These are phyloP conservation scores for Microtus ochrogaster DNA, from an alignment of 2,113 vertebrate genomes.

Conservation along the genomic window DNA sequence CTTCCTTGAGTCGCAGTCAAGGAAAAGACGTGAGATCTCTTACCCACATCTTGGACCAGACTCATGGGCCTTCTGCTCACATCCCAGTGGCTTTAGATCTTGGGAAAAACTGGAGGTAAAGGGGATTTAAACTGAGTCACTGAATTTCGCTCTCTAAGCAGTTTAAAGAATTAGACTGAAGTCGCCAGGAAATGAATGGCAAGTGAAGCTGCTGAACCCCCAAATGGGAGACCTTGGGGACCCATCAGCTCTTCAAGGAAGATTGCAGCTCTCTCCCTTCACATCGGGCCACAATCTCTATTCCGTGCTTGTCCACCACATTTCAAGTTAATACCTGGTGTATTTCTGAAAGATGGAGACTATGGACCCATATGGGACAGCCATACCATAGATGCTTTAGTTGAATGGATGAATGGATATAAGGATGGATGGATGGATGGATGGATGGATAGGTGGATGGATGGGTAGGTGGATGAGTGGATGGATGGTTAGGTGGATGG, in stretches of 20 bases:
- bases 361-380: rapidly evolving
- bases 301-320: neutral
- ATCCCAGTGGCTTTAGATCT: neutral
- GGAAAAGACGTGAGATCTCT: neutral
- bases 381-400: neutral
- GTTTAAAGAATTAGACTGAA: neutral
- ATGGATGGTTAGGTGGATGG: neutral
- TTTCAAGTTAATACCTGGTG: rapidly evolving
- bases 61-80: neutral
- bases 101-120: neutral
- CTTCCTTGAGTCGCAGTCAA: neutral
- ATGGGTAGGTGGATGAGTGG: neutral
- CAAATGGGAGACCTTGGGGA: neutral
- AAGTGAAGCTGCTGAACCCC: neutral
- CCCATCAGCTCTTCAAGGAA: neutral
- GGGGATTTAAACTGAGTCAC: neutral
- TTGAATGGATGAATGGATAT: neutral
- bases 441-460: neutral
- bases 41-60: neutral
- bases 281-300: neutral
- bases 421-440: neutral
- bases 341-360: neutral
- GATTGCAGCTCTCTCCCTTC: neutral
- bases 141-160: neutral
- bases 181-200: neutral